These are phyloP conservation scores for Drosophila mayri DNA, from an alignment of 1,140 invertebrate genomes.

Conservation along the genomic window DNA sequence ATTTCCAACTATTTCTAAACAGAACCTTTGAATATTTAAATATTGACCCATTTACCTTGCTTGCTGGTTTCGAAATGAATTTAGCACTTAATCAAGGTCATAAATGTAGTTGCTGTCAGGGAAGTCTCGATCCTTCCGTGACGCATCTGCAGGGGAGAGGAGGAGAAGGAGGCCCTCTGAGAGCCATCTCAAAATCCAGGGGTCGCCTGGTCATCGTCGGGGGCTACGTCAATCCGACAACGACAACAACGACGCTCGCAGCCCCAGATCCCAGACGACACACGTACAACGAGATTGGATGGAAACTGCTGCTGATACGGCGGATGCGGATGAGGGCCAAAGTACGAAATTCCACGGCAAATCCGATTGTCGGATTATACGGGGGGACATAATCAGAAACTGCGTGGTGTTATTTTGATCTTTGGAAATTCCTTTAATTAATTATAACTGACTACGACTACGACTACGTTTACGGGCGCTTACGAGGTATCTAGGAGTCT, in stretches of 20 bases:
- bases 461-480: constrained; percentile 24
- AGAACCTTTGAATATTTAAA: not conserved
- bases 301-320: constrained; percentile 48
- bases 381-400: constrained; percentile 1
- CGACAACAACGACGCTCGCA: not conserved
- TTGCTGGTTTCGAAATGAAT: not conserved
- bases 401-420: constrained; percentile 17
- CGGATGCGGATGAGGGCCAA: constrained; percentile 40
- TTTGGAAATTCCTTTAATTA: constrained; percentile 61
- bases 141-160: constrained; percentile 6
- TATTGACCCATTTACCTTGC: constrained; percentile 14
- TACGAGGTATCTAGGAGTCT: constrained; percentile 24
- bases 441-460: constrained; percentile 15
- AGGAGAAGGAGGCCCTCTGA: not conserved
- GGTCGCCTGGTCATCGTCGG: constrained; percentile 25
- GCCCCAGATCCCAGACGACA: constrained; percentile 30
- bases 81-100: not conserved
- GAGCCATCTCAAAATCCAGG: not conserved
- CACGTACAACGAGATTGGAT: constrained; percentile 15
- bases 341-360: constrained; percentile 67
- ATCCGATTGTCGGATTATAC: constrained; percentile 26
- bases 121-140: constrained; percentile 15
- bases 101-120: not conserved
- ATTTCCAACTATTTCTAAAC: not conserved
- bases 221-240: constrained; percentile 36